phyloP scores from a whole-genome alignment of 92 coral and sea anemone species.

The Paramuricea clavata region DNA sequence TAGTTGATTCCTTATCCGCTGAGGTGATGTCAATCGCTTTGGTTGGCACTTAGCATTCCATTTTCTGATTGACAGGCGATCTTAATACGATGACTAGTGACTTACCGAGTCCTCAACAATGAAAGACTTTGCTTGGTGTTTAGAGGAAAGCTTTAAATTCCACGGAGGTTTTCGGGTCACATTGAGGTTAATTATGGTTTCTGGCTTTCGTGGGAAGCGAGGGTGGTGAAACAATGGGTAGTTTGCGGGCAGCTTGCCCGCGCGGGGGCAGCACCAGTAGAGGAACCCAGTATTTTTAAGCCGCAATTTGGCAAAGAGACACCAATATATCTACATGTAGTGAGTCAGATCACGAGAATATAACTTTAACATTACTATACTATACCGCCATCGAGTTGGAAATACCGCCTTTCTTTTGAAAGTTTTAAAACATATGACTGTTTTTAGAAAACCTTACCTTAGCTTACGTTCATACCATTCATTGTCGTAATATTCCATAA shows the following conservation, averaged over 20 bases:
- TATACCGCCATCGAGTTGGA: too few relatives aligned
- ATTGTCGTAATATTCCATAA: too few relatives aligned
- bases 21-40: neutral
- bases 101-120: neutral
- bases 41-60: neutral
- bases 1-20: constrained; percentile 16
- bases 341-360: too few relatives aligned
- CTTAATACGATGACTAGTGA: neutral
- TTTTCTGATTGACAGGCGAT: neutral
- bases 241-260: neutral
- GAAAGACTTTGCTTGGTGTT: neutral
- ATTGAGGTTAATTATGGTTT: constrained; percentile 3
- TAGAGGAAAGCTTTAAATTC: neutral
- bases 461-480: too few relatives aligned
- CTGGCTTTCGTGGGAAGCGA: neutral
- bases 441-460: too few relatives aligned
- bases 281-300: too few relatives aligned
- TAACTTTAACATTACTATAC: too few relatives aligned
- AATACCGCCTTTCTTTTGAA: too few relatives aligned
- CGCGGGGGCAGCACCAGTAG: neutral
- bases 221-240: neutral
- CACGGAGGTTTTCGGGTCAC: neutral
- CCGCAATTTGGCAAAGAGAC: too few relatives aligned
- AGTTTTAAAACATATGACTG: too few relatives aligned
- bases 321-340: too few relatives aligned